phyloP scores from a whole-genome alignment of 2,888 invertebrate species.

The Ophonus ardosiacus region DNA sequence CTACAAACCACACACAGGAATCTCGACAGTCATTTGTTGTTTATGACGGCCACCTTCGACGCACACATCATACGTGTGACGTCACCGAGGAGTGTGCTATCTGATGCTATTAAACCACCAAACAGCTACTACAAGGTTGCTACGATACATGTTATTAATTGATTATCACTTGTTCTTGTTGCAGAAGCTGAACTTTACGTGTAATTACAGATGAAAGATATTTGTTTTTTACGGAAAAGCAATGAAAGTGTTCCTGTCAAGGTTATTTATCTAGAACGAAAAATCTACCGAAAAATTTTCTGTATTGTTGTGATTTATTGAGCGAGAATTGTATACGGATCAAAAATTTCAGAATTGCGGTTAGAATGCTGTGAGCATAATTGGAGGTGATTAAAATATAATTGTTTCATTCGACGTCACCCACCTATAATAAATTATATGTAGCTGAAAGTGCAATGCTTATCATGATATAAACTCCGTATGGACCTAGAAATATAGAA shows the following conservation, averaged over 20 bases:
- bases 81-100: slow-evolving; percentile 30
- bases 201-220: slow-evolving; percentile 47
- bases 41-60: slow-evolving; percentile 59
- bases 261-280: slow-evolving; percentile 48
- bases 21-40: slow-evolving; percentile 43
- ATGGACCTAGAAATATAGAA: not conserved
- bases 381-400: slow-evolving; percentile 36
- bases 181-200: slow-evolving; percentile 44
- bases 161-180: slow-evolving; percentile 50
- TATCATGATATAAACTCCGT: slow-evolving; percentile 4
- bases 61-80: slow-evolving; percentile 55
- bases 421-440: slow-evolving; percentile 23
- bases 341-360: slow-evolving; percentile 34
- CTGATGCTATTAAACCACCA: slow-evolving; percentile 55
- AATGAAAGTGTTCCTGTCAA: slow-evolving; percentile 45
- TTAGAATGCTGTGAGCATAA: slow-evolving; percentile 36
- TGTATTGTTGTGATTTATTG: slow-evolving; percentile 42
- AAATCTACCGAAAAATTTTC: slow-evolving; percentile 45
- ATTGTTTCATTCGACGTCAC: slow-evolving; percentile 35
- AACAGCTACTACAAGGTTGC: slow-evolving; percentile 55
- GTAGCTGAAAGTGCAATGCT: slow-evolving; percentile 6
- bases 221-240: slow-evolving; percentile 46
- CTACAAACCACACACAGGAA: slow-evolving; percentile 29
- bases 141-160: slow-evolving; percentile 55
- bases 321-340: slow-evolving; percentile 18